A percentile compares a stretch with the other conserved stretches of the same genome.
phyloP scores from a whole-genome alignment of 2,888 invertebrate species.

The Willowsia nigromaculata region DNA sequence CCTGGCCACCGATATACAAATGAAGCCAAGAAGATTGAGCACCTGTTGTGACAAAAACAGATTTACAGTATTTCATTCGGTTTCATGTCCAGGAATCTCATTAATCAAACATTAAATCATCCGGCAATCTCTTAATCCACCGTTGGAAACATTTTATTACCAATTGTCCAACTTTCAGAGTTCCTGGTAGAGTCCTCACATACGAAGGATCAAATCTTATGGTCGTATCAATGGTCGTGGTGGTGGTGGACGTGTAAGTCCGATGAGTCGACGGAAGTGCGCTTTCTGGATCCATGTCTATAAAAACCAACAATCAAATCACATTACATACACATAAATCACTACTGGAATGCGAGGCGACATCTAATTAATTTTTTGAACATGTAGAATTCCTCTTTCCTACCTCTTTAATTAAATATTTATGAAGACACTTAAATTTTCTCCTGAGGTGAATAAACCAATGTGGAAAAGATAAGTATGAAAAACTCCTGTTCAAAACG shows the following conservation, averaged over 20 bases:
- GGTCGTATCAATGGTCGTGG: slow-evolving; percentile 82
- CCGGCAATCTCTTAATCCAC: no score
- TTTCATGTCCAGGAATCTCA: no score
- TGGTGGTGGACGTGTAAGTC: slow-evolving; percentile 86
- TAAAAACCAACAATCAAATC: neutral
- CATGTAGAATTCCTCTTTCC: neutral
- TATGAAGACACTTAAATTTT: neutral
- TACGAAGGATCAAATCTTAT: slow-evolving; percentile 88
- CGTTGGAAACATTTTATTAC: slow-evolving; percentile 30
- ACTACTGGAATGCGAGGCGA: no score
- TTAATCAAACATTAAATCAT: no score
- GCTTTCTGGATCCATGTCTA: slow-evolving; percentile 74
- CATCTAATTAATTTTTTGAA: neutral
- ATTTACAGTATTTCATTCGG: slow-evolving; percentile 87
- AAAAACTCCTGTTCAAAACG: neutral
- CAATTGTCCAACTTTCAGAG: slow-evolving; percentile 81
- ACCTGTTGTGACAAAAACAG: slow-evolving; percentile 84
- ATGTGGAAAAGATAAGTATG: neutral
- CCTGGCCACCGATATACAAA: slow-evolving; percentile 87
- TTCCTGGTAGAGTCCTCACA: slow-evolving; percentile 87
- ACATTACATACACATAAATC: neutral
- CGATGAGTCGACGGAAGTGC: slow-evolving; percentile 89
- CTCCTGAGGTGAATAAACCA: neutral
- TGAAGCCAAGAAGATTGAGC: slow-evolving; percentile 88
- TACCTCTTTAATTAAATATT: neutral